Base-by-base conservation (phyloP, 2,113 vertebrate species). In the Anoura caudifer region DNA sequence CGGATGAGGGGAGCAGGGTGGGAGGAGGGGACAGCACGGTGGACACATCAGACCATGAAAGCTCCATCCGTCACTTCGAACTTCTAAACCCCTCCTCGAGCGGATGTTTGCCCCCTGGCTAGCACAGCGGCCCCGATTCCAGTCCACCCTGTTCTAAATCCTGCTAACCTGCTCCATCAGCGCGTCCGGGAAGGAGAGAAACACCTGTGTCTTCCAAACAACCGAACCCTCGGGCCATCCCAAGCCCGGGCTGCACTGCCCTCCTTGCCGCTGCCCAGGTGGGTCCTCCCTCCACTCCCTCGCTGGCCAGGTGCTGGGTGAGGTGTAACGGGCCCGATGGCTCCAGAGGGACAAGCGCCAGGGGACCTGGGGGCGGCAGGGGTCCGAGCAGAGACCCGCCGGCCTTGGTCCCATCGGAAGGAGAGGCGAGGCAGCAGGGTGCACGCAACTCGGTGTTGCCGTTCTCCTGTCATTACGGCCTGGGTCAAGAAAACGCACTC, bases 401-500 rank as follows among this genome's bases (percentile, higher is more conserved):
- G 67, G 93, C 88, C 76, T 89, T 14, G 47, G 73, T 93, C 97
- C 96, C 97, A 47, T 76, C 0, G 6, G 65, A 69, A 69, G 70
- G 77, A 79, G 14, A 72, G 95, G 95, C 84, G n/a, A 91, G 16
- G 82, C 5, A 54, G 92, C 89, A 87, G 96, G 80, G 22, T 87
- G 63, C 91, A 87, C 80, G 95, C 75, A 79, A 84, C 63, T 9
- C 2, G 75, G 93, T 63, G 95, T 95, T 84, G 33, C 96, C 96
- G 98, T 93, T 87, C 97, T 98, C 97, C 97, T 72, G 82, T 94
- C 96, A 97, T 97, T 97, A 97, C 36, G 93, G 97, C 95, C 97
- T 91, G 87, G 98, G 98, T 98, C 96, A 94, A 96, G 97, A 98
- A 98, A 98, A 98, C 96, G 98, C 95, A 97, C 97, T 93, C 83